These are phyloP conservation scores for Momotus momota DNA, from an alignment of 2,797 vertebrate species.

Conservation along the genomic window DNA sequence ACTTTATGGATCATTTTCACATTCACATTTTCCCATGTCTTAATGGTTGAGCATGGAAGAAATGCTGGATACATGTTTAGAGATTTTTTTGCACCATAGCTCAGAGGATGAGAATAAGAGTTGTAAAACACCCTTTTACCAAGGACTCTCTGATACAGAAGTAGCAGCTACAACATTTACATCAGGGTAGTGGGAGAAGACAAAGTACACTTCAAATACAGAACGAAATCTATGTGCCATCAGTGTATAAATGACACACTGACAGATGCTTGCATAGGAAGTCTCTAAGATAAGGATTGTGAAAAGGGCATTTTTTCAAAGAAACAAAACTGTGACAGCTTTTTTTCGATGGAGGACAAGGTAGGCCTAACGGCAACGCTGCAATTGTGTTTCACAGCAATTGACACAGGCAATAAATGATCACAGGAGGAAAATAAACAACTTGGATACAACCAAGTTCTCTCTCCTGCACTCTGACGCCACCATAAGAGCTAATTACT, in stretches of 20 bases:
- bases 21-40: neutral
- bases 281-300: neutral
- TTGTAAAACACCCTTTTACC: neutral
- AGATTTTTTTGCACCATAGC: neutral
- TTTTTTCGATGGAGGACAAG: neutral
- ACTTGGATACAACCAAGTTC: neutral
- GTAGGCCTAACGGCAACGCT: neutral
- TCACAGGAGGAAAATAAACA: neutral
- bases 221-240: neutral
- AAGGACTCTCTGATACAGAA: neutral
- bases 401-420: neutral
- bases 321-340: neutral
- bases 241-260: neutral
- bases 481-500: neutral
- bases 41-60: neutral
- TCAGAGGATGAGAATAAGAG: neutral
- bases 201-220: neutral
- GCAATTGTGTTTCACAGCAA: neutral
- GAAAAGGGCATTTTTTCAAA: conserved; percentile 28
- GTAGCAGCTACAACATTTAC: neutral
- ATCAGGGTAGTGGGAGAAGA: neutral
- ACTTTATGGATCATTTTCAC: neutral
- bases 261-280: neutral
- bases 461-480: neutral
- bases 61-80: neutral